Evolutionary conservation across 2,888 invertebrate genomes (phyloP).

Genomic region (Sesamia inferens): DNA sequence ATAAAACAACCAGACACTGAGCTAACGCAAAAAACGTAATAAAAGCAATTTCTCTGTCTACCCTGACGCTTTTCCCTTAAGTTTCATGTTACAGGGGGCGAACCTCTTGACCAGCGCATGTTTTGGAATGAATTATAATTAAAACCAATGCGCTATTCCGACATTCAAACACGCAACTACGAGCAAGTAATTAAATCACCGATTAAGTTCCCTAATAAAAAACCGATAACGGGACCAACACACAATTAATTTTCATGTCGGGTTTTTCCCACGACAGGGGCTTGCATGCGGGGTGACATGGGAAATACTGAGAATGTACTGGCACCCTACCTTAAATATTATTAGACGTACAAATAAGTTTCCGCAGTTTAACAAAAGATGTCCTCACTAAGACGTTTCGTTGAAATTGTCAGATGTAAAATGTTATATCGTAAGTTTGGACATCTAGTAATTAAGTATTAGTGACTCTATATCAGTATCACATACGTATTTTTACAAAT

Average conservation of each 20-base stretch:
- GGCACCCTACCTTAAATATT: too few relatives aligned
- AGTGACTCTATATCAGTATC: too few relatives aligned
- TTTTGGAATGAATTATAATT: constrained; percentile 21
- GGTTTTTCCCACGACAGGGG: constrained; percentile 58
- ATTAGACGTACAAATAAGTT: too few relatives aligned
- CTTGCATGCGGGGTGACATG: constrained; percentile 22
- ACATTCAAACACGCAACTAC: constrained; percentile 53
- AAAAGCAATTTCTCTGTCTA: neutral
- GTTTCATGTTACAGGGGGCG: neutral
- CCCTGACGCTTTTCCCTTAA: neutral
- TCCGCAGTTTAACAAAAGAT: too few relatives aligned
- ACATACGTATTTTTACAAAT: too few relatives aligned
- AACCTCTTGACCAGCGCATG: neutral
- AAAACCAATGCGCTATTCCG: constrained; percentile 25
- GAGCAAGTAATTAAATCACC: constrained; percentile 63
- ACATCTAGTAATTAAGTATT: too few relatives aligned
- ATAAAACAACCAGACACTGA: too few relatives aligned
- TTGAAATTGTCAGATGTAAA: too few relatives aligned
- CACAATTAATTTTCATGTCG: constrained; percentile 54
- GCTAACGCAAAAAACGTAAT: too few relatives aligned
- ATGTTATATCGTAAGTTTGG: too few relatives aligned
- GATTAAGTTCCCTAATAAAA: constrained; percentile 60
- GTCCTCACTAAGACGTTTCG: too few relatives aligned
- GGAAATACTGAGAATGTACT: constrained; percentile 6
- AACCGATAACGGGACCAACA: constrained; percentile 41